Conservation (phyloP, 2,888 invertebrate species). For the Pristionchus fissidentatus region DNA sequence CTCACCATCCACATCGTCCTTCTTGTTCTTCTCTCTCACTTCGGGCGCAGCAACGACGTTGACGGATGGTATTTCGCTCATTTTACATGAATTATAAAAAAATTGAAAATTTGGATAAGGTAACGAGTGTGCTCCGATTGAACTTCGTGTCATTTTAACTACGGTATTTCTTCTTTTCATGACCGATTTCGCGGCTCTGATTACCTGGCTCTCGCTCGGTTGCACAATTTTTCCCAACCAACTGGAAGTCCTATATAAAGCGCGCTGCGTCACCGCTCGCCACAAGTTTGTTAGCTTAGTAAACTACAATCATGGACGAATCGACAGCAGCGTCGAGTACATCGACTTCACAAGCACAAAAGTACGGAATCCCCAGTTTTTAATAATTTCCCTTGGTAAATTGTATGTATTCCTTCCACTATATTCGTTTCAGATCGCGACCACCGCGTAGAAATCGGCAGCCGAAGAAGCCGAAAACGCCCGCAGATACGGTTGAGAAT, state of each 20-base stretch:
- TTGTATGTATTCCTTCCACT: too few relatives aligned
- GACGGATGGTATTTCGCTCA: constrained; percentile 24
- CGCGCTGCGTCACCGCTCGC: background rate
- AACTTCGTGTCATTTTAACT: background rate
- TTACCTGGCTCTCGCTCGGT: background rate
- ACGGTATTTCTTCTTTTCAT: background rate
- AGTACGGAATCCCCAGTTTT: background rate
- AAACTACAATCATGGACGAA: constrained; percentile 38
- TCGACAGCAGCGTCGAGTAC: constrained; percentile 15
- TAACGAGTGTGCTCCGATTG: background rate
- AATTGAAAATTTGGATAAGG: background rate
- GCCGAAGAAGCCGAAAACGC: constrained; percentile 36
- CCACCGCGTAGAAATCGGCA: background rate
- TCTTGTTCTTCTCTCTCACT: background rate
- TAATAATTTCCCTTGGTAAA: background rate
- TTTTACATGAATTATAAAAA: background rate
- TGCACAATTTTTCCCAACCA: constrained; percentile 32
- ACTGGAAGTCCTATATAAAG: background rate
- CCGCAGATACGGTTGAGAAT: constrained; percentile 21
- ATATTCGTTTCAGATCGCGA: background rate
- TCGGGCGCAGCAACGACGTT: constrained; percentile 4
- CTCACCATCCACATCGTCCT: constrained; percentile 21
- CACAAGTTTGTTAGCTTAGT: background rate
- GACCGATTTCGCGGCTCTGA: background rate
- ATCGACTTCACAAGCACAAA: constrained; percentile 18